Evolutionary conservation across 2,888 invertebrate genomes (phyloP).

Genomic region (Lasioglossum villosulum): DNA sequence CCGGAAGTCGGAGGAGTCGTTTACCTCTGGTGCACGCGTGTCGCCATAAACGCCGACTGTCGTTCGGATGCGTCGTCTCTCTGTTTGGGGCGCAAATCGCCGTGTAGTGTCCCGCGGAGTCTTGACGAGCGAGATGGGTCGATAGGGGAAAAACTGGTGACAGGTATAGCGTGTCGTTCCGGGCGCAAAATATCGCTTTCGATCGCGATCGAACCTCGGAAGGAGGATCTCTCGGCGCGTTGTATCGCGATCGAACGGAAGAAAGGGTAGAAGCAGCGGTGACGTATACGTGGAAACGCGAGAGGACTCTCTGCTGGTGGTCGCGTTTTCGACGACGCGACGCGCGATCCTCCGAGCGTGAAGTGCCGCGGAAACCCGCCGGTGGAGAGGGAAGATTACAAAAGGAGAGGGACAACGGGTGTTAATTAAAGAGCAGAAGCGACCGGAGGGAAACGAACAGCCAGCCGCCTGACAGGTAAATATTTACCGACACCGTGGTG

Average conservation of each 20-base stretch:
- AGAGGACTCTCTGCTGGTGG: conserved; percentile 15
- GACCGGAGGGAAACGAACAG: conserved; percentile 44
- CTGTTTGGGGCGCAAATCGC: neutral
- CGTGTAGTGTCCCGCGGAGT: neutral
- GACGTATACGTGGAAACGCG: neutral
- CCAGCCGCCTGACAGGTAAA: conserved; percentile 79
- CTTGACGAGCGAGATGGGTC: conserved; percentile 45
- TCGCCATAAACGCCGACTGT: neutral
- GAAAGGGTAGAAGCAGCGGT: neutral
- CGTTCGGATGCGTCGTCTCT: neutral
- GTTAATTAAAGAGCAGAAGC: conserved; percentile 74
- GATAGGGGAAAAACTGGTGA: conserved; percentile 53
- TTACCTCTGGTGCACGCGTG: conserved; percentile 6
- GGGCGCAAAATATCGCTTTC: neutral
- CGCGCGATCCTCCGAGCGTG: conserved; percentile 27
- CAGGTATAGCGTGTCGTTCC: conserved; percentile 14
- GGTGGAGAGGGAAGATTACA: conserved; percentile 42
- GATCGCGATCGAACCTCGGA: neutral
- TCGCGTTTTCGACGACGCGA: conserved; percentile 24
- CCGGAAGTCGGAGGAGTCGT: neutral
- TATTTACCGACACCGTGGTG: conserved; percentile 73
- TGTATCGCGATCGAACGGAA: neutral
- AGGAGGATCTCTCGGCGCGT: neutral
- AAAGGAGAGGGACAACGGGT: conserved; percentile 58
- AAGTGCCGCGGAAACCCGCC: conserved; percentile 20